Percentiles rank a stretch among this genome's conserved stretches.
Conservation (phyloP, 2,113 vertebrate genomes). For the Furnarius figulus region DNA sequence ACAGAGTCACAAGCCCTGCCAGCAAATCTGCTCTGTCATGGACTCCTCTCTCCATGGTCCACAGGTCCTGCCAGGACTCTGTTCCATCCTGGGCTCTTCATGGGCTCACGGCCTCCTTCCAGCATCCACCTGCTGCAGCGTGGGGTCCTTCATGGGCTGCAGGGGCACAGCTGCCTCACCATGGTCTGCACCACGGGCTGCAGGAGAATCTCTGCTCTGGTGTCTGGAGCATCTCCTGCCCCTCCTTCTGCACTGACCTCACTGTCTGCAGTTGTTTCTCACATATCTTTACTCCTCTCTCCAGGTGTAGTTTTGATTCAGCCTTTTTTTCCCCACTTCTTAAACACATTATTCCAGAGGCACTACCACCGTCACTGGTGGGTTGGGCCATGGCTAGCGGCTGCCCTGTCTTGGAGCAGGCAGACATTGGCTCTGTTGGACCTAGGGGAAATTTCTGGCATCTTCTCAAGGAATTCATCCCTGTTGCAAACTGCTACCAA, state of each 20-base stretch:
- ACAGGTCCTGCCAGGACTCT: background rate
- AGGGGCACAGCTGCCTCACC: background rate
- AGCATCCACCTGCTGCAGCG: background rate
- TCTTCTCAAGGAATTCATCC: background rate
- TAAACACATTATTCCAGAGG: background rate
- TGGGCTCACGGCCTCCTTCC: fast-evolving
- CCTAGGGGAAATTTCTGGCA: no score
- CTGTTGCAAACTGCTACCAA: background rate
- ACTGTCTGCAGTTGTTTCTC: background rate
- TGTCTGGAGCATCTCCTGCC: background rate
- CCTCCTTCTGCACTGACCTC: background rate
- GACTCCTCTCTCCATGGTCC: background rate
- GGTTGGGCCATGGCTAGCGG: fast-evolving
- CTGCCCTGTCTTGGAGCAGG: fast-evolving
- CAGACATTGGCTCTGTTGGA: background rate
- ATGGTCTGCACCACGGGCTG: background rate
- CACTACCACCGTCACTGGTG: fast-evolving
- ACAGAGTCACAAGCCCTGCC: background rate
- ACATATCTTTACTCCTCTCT: background rate
- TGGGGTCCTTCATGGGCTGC: background rate
- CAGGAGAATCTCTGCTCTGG: background rate
- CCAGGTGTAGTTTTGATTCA: background rate
- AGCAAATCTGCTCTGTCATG: background rate
- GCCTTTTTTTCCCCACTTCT: background rate
- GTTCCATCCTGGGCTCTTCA: background rate